Percentiles rank a stretch among this genome's conserved stretches.
phyloP scores from a whole-genome alignment of 2,113 vertebrate species.

The Cheilinus undulatus region DNA sequence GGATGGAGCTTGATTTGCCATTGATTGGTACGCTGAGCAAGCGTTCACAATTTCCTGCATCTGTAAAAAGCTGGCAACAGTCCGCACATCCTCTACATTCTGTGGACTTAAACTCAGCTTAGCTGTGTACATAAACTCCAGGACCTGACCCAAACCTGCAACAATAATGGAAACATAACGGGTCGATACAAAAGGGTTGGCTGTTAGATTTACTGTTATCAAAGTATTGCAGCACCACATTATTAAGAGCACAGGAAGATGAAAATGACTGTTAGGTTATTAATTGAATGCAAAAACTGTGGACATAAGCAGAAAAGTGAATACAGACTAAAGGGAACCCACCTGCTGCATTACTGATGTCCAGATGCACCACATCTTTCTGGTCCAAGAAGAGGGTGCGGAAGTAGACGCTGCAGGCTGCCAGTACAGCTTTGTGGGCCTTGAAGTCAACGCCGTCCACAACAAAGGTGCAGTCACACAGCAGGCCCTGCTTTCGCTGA shows the following conservation, averaged over 20 bases:
- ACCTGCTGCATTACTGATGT: conserved; percentile 99
- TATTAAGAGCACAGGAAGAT: not conserved
- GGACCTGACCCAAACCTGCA: conserved; percentile 92
- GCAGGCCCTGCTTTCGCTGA: conserved; percentile 92
- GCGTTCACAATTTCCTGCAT: conserved; percentile 95
- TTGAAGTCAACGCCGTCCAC: conserved; percentile 98
- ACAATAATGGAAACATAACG: conserved; percentile 13
- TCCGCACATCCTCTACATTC: conserved; percentile 93
- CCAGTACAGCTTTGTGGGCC: conserved; percentile 96
- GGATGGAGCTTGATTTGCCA: conserved; percentile 72
- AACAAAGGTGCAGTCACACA: conserved; percentile 98
- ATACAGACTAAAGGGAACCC: not conserved
- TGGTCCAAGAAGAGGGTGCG: conserved; percentile 95
- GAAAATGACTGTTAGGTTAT: not conserved
- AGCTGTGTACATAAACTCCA: conserved; percentile 99
- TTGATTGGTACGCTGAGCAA: conserved; percentile 90
- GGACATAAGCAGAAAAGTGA: not conserved
- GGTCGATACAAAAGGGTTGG: conserved; percentile 3
- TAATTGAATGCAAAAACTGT: not conserved
- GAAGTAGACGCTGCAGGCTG: conserved; percentile 96
- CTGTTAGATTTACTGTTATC: not conserved
- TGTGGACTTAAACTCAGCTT: conserved; percentile 90
- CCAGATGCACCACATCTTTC: conserved; percentile 97
- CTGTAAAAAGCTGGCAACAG: conserved; percentile 94
- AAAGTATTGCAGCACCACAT: not conserved